Percentiles rank a stretch among this genome's conserved stretches.
phyloP scores from a whole-genome alignment of 2,888 invertebrate genomes.

The Acrobeloides nanus region DNA sequence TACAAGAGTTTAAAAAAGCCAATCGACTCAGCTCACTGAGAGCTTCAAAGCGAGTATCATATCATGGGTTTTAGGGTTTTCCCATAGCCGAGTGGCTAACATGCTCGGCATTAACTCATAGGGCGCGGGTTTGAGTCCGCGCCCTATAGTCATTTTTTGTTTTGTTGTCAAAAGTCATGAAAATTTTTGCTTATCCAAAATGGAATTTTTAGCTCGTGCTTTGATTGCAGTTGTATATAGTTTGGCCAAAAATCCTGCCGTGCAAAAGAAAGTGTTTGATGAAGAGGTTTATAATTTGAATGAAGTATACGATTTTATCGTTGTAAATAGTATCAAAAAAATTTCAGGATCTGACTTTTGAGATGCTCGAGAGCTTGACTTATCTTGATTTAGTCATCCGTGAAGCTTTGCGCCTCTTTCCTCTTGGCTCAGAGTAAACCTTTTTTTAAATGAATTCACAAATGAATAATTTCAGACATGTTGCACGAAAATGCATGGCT shows the following conservation, averaged over 20 bases:
- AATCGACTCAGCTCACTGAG: too few relatives aligned
- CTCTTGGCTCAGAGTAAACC: not conserved
- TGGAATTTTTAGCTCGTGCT: not conserved
- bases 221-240: not conserved
- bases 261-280: not conserved
- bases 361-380: not conserved
- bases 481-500: not conserved
- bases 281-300: not conserved
- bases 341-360: not conserved
- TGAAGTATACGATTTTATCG: not conserved
- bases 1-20: too few relatives aligned
- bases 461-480: not conserved
- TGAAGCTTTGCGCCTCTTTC: not conserved
- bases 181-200: not conserved
- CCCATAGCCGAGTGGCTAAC: too few relatives aligned
- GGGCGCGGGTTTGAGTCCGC: too few relatives aligned
- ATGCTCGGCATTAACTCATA: too few relatives aligned
- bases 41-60: too few relatives aligned
- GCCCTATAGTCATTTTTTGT: too few relatives aligned
- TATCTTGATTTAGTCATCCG: too few relatives aligned
- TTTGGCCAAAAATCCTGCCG: not conserved
- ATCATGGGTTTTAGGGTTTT: too few relatives aligned
- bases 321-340: not conserved
- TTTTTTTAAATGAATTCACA: not conserved
- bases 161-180: too few relatives aligned